Evolutionary conservation across 2,888 invertebrate species (phyloP).

Genomic region (Scelioninae gen. 2): DNA sequence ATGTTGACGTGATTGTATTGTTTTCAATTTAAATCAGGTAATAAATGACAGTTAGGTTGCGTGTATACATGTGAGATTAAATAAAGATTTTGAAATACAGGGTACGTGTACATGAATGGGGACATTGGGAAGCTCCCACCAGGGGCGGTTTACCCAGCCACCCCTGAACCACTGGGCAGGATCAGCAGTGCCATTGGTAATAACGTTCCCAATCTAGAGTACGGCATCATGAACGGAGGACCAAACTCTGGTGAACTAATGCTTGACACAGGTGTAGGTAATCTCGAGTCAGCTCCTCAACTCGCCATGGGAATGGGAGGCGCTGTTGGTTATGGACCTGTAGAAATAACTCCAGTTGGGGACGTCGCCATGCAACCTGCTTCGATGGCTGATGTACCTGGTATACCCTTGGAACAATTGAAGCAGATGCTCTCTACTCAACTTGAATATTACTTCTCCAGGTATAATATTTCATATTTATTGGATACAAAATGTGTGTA

Average conservation of each 20-base stretch:
- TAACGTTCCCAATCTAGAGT: slow-evolving; percentile 73
- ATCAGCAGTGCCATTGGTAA: slow-evolving; percentile 70
- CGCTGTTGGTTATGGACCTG: slow-evolving; percentile 71
- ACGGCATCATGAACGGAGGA: slow-evolving; percentile 74
- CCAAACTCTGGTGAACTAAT: slow-evolving; percentile 71
- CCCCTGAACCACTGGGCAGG: slow-evolving; percentile 80
- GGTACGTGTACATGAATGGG: slow-evolving; percentile 90
- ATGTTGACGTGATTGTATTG: too few species aligned
- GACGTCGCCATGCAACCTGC: slow-evolving; percentile 76
- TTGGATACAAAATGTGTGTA: too few species aligned
- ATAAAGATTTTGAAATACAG: slow-evolving; percentile 74
- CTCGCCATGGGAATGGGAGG: slow-evolving; percentile 74
- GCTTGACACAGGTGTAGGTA: slow-evolving; percentile 72
- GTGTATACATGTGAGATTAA: slow-evolving; percentile 8
- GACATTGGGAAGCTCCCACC: slow-evolving; percentile 86
- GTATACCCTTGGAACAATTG: slow-evolving; percentile 83
- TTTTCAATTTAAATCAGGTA: background rate
- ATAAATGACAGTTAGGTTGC: slow-evolving; percentile 8
- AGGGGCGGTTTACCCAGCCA: slow-evolving; percentile 82
- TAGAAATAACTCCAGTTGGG: slow-evolving; percentile 72
- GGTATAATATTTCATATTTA: slow-evolving; percentile 76
- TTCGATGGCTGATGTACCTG: slow-evolving; percentile 76
- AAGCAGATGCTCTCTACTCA: slow-evolving; percentile 88
- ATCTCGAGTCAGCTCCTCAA: slow-evolving; percentile 70
- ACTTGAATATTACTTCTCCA: slow-evolving; percentile 92